Evolutionary conservation across 2,113 vertebrate genomes (phyloP).

Genomic region (Planiliza haematocheilus): DNA sequence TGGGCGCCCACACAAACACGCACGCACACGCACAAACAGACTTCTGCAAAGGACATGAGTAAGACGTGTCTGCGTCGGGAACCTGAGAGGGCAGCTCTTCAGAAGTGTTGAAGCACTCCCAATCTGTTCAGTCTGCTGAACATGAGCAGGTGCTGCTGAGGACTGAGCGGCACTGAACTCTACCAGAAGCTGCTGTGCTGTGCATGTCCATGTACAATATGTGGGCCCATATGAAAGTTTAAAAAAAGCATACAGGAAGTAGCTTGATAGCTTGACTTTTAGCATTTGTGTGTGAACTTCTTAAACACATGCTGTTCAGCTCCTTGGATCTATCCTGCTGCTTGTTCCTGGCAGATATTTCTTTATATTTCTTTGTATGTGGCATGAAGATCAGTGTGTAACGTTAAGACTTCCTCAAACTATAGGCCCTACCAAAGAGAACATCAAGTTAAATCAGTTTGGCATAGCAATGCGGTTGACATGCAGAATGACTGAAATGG

Average conservation of each 20-base stretch:
- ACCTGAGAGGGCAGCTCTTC: constrained; percentile 16
- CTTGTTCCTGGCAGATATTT: no score
- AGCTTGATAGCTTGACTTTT: no score
- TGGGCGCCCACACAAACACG: constrained; percentile 11
- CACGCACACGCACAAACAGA: constrained; percentile 15
- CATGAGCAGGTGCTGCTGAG: not conserved
- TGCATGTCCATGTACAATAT: not conserved
- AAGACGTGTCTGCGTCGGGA: constrained; percentile 31
- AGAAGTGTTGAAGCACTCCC: constrained; percentile 10
- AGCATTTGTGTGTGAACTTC: not conserved
- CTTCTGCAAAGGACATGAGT: constrained; percentile 22
- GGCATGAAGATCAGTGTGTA: not conserved
- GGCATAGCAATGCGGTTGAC: not conserved
- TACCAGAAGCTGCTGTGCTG: not conserved
- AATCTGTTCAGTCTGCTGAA: constrained; percentile 26
- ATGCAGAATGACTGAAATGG: not conserved
- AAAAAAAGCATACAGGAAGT: no score
- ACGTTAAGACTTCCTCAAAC: not conserved
- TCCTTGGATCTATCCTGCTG: no score
- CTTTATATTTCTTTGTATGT: no score
- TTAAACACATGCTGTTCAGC: not conserved
- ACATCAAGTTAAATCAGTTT: not conserved
- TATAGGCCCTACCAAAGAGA: not conserved
- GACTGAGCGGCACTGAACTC: not conserved
- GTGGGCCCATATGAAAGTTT: not conserved